A percentile compares a stretch with the other conserved stretches of the same genome.
These are phyloP conservation scores for Bucorvus abyssinicus DNA, from an alignment of 2,797 vertebrate species.

Conservation along the genomic window DNA sequence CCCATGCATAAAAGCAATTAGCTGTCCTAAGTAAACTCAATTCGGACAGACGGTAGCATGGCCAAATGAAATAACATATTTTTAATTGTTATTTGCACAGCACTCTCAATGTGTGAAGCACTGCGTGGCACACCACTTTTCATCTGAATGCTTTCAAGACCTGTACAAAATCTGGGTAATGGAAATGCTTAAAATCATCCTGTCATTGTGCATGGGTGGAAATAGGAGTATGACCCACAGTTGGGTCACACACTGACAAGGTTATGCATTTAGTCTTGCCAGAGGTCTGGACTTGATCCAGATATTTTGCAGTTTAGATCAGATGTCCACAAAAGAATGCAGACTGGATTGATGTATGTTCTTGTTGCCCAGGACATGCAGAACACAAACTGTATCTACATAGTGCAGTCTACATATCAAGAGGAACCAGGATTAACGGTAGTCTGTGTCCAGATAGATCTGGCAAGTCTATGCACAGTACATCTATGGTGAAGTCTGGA, in stretches of 20 bases:
- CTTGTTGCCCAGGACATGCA: not conserved
- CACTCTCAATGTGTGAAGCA: not conserved
- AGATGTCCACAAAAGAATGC: not conserved
- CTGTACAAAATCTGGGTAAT: not conserved
- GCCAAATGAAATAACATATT: not conserved
- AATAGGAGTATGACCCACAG: not conserved
- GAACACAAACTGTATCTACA: not conserved
- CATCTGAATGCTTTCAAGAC: not conserved
- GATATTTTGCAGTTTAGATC: not conserved
- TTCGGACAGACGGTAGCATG: not conserved
- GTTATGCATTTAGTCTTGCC: not conserved
- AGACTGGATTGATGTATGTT: not conserved
- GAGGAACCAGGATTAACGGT: not conserved
- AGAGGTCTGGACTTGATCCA: not conserved
- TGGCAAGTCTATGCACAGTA: not conserved
- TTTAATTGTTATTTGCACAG: not conserved
- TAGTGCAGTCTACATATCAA: not conserved
- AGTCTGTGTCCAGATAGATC: not conserved
- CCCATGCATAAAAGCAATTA: not conserved
- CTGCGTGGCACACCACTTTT: not conserved
- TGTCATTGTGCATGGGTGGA: not conserved
- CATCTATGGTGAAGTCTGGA: not conserved
- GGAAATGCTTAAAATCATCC: not conserved
- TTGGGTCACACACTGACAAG: not conserved
- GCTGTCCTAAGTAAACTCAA: not conserved